These are phyloP conservation scores for Tachypleus tridentatus DNA, from an alignment of 1,140 invertebrate species.

Conservation along the genomic window DNA sequence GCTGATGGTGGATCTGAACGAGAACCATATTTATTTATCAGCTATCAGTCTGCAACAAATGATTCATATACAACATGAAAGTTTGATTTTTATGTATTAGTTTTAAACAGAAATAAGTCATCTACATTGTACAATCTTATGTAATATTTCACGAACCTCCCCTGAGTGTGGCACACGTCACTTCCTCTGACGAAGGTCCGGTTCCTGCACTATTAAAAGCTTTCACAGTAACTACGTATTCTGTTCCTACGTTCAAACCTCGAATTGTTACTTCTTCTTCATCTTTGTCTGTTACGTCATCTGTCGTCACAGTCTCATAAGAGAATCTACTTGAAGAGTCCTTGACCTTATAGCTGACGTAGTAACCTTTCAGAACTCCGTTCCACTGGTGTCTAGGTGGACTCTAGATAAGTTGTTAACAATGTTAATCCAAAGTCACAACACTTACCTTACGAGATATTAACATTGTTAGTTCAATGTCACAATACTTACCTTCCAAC, in stretches of 20 bases:
- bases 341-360: constrained; percentile 24
- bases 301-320: constrained; percentile 11
- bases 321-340: constrained; percentile 14
- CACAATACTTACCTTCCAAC: constrained; percentile 20
- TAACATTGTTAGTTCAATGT: background rate
- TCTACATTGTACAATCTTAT: constrained; percentile 3
- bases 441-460: too few species aligned
- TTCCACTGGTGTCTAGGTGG: constrained; percentile 81
- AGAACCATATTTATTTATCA: too few species aligned
- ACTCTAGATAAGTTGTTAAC: constrained; percentile 34
- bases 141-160: background rate
- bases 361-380: constrained; percentile 76
- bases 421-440: too few species aligned
- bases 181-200: constrained; percentile 24
- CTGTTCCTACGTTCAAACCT: constrained; percentile 23
- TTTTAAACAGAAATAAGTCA: too few species aligned
- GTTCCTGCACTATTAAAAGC: constrained; percentile 25
- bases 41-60: too few species aligned
- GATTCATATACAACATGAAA: too few species aligned
- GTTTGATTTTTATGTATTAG: too few species aligned
- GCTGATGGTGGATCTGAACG: too few species aligned
- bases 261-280: constrained; percentile 24
- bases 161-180: constrained; percentile 22
- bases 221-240: constrained; percentile 26
- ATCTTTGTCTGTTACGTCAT: constrained; percentile 10